Evolutionary conservation across 1,140 invertebrate species (phyloP), one percentile per base, ranked within the genome.

Genomic region (Drosophila kohkoa): DNA sequence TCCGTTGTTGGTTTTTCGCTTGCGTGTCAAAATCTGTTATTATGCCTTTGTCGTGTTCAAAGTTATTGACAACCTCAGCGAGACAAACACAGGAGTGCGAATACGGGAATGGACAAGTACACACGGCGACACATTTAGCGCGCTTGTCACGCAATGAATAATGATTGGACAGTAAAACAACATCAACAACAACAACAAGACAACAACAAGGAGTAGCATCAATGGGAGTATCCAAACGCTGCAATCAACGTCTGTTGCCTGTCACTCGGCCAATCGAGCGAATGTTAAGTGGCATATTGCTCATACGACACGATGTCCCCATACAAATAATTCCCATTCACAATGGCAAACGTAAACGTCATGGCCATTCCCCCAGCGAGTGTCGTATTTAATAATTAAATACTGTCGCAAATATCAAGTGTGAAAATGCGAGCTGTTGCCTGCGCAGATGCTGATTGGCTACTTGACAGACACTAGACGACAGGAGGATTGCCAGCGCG

Each of bases 101-200:
- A 41, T 49, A 8, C 30, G 32, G 6, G 7, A 20, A 11, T 52
- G 55, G 32, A 52, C 30, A 32, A 30, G 66, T 7, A 60, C 35
- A 35, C 45, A 41, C 67, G 70, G 66, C 58, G 77, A 78, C 75
- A 85, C 85, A 85, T 85, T 89, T 89, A 79, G 83, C 70, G 85
- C 75, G 86, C 81, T 81, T 89, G 85, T 89, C 85, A 89, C 86
- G 85, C 85, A 85, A 90, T 89, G 86, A 89, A 89, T 89, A 89
- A 89, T 89, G 85, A 81, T 89, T 85, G 85, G 77, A 78, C 81
- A 74, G 71, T 58, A 65, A 69, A 66, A 48, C 82, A 70, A 55
- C 45, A 75, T 30, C 75, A 67, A 46, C 55, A 62, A 62, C 48
- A 60, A 16, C 45, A 55, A 30, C 49, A 79, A 25, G 20, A 16